A percentile compares a stretch with the other conserved stretches of the same genome.
Evolutionary conservation across 2,888 invertebrate species (phyloP).

Genomic region (Byasa hedistus): DNA sequence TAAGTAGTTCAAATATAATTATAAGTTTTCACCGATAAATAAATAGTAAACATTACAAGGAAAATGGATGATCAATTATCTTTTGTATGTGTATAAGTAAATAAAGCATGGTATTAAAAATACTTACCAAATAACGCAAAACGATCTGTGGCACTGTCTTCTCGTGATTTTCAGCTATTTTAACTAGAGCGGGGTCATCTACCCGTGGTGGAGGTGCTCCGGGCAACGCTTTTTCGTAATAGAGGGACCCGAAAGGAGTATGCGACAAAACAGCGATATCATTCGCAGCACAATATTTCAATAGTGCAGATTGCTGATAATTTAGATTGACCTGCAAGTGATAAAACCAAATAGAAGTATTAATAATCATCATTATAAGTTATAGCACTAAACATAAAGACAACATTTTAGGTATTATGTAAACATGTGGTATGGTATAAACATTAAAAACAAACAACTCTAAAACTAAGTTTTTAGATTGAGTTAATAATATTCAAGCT

Average conservation of each 20-base stretch:
- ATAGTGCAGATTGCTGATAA: conserved; percentile 84
- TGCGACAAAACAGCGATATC: conserved; percentile 85
- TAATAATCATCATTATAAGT: too few relatives aligned
- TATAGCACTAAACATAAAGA: too few relatives aligned
- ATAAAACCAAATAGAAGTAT: too few relatives aligned
- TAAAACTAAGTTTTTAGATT: too few relatives aligned
- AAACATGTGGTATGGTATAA: too few relatives aligned
- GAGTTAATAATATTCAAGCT: not conserved
- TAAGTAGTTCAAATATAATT: too few relatives aligned
- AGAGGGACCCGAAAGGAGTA: conserved; percentile 84
- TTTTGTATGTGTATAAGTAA: too few relatives aligned
- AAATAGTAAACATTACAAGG: too few relatives aligned
- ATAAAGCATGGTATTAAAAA: not conserved
- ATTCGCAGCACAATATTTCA: conserved; percentile 83
- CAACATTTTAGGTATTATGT: not conserved
- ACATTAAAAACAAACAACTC: not conserved
- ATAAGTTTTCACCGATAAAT: too few relatives aligned
- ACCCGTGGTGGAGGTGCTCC: conserved; percentile 76
- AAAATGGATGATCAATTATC: too few relatives aligned
- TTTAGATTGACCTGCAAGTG: conserved; percentile 79
- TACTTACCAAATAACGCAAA: conserved; percentile 82
- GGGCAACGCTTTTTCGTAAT: conserved; percentile 62
- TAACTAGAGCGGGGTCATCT: conserved; percentile 74
- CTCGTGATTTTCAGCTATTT: conserved; percentile 80
- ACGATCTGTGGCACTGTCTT: conserved; percentile 84